Percentiles rank a stretch among this genome's conserved stretches.
Conservation (phyloP, 53 echinoderm and acorn worm species). For the Astropecten irregularis region DNA sequence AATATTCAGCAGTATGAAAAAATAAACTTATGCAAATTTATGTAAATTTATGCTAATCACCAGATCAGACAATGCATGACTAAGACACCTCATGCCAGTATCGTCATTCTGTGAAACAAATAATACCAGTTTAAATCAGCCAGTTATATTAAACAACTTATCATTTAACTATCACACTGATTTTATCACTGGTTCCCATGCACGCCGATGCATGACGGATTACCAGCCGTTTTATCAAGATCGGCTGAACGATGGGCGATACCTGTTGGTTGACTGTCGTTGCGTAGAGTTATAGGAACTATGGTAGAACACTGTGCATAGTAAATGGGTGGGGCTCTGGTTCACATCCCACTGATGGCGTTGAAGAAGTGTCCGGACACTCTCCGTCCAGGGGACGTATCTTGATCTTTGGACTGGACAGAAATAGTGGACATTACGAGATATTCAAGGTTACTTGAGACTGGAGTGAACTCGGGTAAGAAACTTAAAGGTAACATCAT, state of each 20-base stretch:
- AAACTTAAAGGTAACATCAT: too few relatives aligned
- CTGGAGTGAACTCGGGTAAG: too few relatives aligned
- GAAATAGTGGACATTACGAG: too few relatives aligned
- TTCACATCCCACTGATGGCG: constrained; percentile 83
- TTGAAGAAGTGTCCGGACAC: constrained; percentile 86
- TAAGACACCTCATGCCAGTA: too few relatives aligned
- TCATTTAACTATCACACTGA: constrained; percentile 1
- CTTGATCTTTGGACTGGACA: constrained; percentile 53
- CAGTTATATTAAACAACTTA: too few relatives aligned
- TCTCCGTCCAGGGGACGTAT: constrained; percentile 53
- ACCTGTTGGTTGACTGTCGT: too few relatives aligned
- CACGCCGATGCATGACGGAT: neutral
- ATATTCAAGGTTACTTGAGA: too few relatives aligned
- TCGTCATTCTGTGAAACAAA: neutral
- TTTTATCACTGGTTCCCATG: neutral
- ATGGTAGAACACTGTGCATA: constrained; percentile 14
- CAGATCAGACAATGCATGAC: neutral
- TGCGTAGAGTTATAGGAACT: neutral
- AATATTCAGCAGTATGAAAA: constrained; percentile 43
- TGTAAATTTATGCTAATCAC: constrained; percentile 7
- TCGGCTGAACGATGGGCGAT: too few relatives aligned
- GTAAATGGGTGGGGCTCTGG: neutral
- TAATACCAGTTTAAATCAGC: neutral
- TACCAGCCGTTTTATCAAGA: neutral
- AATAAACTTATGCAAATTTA: constrained; percentile 52